Evolutionary conservation across 2,113 vertebrate genomes (phyloP).

Genomic region (Limanda limanda): DNA sequence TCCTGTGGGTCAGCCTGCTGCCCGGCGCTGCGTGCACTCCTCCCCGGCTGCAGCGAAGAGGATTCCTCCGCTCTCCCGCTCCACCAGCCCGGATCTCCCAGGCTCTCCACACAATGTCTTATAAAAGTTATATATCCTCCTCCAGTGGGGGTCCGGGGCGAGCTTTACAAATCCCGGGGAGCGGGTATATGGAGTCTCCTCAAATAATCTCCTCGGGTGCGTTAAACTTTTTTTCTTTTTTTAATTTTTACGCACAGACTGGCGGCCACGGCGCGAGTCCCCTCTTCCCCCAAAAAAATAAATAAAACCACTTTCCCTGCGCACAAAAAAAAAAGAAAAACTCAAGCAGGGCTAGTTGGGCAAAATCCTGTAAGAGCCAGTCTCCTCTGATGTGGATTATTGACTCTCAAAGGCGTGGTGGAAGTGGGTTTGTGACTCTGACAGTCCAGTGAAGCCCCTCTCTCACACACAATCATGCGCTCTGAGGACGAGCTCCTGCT

Average conservation of each 20-base stretch:
- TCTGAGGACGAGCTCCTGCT: conserved; percentile 55
- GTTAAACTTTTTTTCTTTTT: conserved; percentile 56
- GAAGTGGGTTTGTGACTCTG: conserved; percentile 26
- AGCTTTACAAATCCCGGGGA: conserved; percentile 37
- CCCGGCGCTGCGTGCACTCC: conserved; percentile 53
- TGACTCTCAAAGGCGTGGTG: conserved; percentile 51
- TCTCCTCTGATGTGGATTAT: conserved; percentile 27
- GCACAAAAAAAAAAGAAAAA: conserved; percentile 23
- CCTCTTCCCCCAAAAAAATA: conserved; percentile 28
- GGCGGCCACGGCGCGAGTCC: conserved; percentile 4
- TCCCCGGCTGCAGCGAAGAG: conserved; percentile 36
- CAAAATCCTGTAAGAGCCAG: not conserved
- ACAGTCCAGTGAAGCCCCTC: conserved; percentile 51
- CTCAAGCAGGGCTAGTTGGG: conserved; percentile 26
- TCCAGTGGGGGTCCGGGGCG: conserved; percentile 25
- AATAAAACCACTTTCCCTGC: conserved; percentile 30
- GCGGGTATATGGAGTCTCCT: conserved; percentile 19
- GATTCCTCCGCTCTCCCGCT: conserved; percentile 41
- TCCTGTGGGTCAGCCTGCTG: conserved; percentile 55
- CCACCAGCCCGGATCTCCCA: not conserved
- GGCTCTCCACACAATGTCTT: conserved; percentile 24
- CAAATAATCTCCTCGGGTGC: conserved; percentile 33
- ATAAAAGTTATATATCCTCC: conserved; percentile 72
- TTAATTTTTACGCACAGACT: conserved; percentile 40
- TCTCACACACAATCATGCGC: conserved; percentile 56